Percentiles rank a stretch among this genome's conserved stretches.
Conservation (phyloP, 64 coral and sea anemone genomes). For the Catalaphyllia jardinei region DNA sequence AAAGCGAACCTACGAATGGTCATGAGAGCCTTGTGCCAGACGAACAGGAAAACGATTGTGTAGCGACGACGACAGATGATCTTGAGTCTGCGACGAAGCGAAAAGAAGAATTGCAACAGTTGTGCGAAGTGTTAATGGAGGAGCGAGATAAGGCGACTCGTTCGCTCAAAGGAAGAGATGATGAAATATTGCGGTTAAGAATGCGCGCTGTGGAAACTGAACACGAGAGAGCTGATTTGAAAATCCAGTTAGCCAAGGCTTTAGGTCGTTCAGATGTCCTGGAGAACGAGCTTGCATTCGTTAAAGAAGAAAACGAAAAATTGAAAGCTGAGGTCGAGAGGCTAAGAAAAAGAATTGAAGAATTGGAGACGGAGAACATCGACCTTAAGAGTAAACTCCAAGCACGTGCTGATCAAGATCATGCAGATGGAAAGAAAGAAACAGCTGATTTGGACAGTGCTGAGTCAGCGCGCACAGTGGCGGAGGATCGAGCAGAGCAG, state of each 20-base stretch:
- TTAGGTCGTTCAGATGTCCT: not conserved
- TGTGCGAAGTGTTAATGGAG: slow-evolving; percentile 52
- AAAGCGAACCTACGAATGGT: slow-evolving; percentile 6
- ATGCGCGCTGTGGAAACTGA: slow-evolving; percentile 23
- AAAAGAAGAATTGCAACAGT: slow-evolving; percentile 51
- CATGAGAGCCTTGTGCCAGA: not conserved
- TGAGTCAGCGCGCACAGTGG: not conserved
- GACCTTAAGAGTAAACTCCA: slow-evolving; percentile 17
- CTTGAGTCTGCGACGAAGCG: not conserved
- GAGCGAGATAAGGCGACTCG: slow-evolving; percentile 45
- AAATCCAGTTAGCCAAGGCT: slow-evolving; percentile 43
- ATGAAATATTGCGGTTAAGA: slow-evolving; percentile 24
- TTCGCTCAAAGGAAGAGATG: slow-evolving; percentile 5
- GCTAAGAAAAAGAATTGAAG: slow-evolving; percentile 41
- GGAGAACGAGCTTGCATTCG: slow-evolving; percentile 2
- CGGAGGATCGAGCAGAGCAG: slow-evolving; percentile 32
- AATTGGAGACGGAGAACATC: slow-evolving; percentile 49
- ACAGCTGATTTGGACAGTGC: slow-evolving; percentile 8
- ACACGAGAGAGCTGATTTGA: not conserved
- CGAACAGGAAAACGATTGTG: not conserved
- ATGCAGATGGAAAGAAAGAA: slow-evolving; percentile 28
- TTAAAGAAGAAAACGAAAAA: slow-evolving; percentile 60
- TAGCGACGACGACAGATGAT: slow-evolving; percentile 5
- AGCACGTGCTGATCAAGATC: slow-evolving; percentile 3
- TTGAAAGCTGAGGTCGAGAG: slow-evolving; percentile 37